phyloP scores from a whole-genome alignment of 2,113 vertebrate species.

The Myanophis thanlyinensis region DNA sequence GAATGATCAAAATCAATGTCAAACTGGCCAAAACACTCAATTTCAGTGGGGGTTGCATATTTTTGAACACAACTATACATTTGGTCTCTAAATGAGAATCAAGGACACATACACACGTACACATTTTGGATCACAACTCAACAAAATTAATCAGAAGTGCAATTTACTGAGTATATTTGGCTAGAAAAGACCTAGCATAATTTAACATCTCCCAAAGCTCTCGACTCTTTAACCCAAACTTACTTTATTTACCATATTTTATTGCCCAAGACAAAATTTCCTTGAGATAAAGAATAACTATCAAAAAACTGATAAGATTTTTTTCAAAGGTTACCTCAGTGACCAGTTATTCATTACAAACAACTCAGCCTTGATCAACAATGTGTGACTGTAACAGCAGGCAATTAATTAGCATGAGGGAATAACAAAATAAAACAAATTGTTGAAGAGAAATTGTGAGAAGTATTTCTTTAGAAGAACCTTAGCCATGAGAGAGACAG shows the following conservation, averaged over 20 bases:
- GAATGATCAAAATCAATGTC: too few species aligned
- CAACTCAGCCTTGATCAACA: neutral
- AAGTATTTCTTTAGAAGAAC: neutral
- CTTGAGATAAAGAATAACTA: neutral
- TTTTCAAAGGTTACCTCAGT: neutral
- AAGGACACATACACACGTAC: neutral
- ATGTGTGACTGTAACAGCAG: neutral
- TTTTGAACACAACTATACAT: too few species aligned
- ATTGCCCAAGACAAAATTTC: neutral
- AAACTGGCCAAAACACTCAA: too few species aligned
- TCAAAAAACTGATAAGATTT: neutral
- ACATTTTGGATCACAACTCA: neutral
- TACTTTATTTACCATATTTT: neutral
- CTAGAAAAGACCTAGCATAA: neutral
- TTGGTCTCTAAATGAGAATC: constrained; percentile 21
- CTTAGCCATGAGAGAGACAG: neutral
- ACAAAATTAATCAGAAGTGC: constrained; percentile 35
- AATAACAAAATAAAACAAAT: neutral
- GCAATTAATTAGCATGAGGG: neutral
- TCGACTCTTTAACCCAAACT: neutral
- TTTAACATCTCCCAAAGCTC: neutral
- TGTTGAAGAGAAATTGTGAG: neutral
- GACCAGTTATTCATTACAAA: neutral
- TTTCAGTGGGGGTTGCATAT: too few species aligned
- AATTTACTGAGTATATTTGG: neutral